These are phyloP conservation scores for Tromatobia lineatoria DNA, from an alignment of 2,888 invertebrate species.

Conservation along the genomic window DNA sequence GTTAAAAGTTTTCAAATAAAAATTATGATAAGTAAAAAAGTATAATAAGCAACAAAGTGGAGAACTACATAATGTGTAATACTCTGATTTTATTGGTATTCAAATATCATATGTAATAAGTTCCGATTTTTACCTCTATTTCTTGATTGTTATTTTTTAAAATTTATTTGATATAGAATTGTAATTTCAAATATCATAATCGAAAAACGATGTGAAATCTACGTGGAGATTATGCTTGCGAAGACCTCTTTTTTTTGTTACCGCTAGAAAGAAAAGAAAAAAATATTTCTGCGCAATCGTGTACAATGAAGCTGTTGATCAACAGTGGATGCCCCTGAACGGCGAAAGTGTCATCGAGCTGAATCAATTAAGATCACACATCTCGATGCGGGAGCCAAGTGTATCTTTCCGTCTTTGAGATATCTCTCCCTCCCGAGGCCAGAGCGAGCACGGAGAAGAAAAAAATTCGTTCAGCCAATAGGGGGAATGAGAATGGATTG, in stretches of 20 bases:
- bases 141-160: too few relatives aligned
- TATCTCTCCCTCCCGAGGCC: slow-evolving; percentile 40
- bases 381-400: background rate
- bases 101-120: too few relatives aligned
- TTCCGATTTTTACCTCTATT: too few relatives aligned
- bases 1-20: too few relatives aligned
- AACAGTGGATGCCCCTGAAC: slow-evolving; percentile 11
- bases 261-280: background rate
- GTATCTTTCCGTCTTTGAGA: slow-evolving; percentile 42
- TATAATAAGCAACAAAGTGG: too few relatives aligned
- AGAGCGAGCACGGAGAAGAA: slow-evolving; percentile 15
- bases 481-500: slow-evolving; percentile 48
- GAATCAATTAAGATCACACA: slow-evolving; percentile 37
- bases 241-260: background rate
- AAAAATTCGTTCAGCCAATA: slow-evolving; percentile 35
- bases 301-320: slow-evolving; percentile 7
- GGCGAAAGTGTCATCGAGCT: slow-evolving; percentile 23
- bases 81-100: too few relatives aligned
- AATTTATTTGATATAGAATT: too few relatives aligned
- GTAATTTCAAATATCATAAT: background rate
- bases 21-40: too few relatives aligned
- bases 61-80: too few relatives aligned
- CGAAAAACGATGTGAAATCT: too few relatives aligned
- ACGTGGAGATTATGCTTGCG: too few relatives aligned
- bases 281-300: background rate